Evolutionary conservation across 2,888 invertebrate genomes (phyloP).

Genomic region (Dryomyza anilis): DNA sequence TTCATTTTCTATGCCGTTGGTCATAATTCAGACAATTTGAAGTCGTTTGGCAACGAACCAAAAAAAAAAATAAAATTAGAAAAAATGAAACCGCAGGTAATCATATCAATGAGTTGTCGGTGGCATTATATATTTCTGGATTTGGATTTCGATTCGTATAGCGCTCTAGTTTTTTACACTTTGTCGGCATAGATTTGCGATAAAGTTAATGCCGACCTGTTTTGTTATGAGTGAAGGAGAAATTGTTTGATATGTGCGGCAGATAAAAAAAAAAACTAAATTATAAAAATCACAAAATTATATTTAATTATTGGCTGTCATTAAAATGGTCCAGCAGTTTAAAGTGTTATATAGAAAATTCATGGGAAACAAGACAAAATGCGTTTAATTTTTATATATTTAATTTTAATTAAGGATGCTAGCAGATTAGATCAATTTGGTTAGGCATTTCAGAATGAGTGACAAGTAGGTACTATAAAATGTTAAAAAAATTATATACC

Average conservation of each 20-base stretch:
- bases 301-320: not conserved
- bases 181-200: conserved; percentile 14
- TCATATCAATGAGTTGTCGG: conserved; percentile 9
- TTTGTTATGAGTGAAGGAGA: not conserved
- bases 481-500: too few species aligned
- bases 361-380: too few species aligned
- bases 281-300: too few species aligned
- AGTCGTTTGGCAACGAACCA: not conserved
- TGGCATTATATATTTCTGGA: not conserved
- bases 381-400: too few species aligned
- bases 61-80: not conserved
- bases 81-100: conserved; percentile 1
- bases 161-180: conserved; percentile 3
- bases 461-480: too few species aligned
- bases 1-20: not conserved
- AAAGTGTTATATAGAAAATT: too few species aligned
- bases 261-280: too few species aligned
- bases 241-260: not conserved
- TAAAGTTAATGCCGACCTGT: not conserved
- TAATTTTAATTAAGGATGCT: too few species aligned
- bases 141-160: not conserved
- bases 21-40: conserved; percentile 20
- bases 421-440: too few species aligned
- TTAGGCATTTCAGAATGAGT: too few species aligned
- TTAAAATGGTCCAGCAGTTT: too few species aligned